These are phyloP conservation scores for Dicycla oo DNA, from an alignment of 2,888 invertebrate genomes.

Conservation along the genomic window DNA sequence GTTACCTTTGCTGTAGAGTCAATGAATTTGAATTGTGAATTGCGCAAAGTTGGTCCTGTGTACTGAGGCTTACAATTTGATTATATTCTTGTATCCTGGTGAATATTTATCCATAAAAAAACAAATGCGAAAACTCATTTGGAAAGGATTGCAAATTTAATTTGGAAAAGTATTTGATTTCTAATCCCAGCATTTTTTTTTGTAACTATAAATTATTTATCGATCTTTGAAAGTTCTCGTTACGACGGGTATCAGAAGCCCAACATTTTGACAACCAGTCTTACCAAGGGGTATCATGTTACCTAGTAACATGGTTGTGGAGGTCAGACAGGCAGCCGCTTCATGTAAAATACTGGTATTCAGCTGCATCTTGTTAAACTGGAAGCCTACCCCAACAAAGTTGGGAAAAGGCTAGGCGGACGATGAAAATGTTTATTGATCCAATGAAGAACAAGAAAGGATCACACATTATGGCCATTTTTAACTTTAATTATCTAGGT, in stretches of 20 bases:
- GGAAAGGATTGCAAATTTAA: not conserved
- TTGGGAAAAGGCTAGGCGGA: not conserved
- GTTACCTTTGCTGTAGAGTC: too few species aligned
- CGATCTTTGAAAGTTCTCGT: not conserved
- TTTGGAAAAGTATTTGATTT: not conserved
- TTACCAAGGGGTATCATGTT: not conserved
- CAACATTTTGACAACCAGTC: not conserved
- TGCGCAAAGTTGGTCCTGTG: not conserved
- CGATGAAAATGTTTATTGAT: conserved; percentile 3
- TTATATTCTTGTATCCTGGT: too few species aligned
- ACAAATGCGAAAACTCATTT: not conserved
- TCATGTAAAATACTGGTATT: not conserved
- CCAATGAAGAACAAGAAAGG: conserved; percentile 10
- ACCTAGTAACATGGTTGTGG: not conserved
- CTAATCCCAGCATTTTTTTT: not conserved
- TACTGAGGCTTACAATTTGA: not conserved
- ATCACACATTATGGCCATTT: too few species aligned
- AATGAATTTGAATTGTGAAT: not conserved
- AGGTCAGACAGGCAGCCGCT: not conserved
- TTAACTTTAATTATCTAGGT: too few species aligned
- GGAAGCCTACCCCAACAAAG: not conserved
- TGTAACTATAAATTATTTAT: not conserved
- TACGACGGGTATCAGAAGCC: not conserved
- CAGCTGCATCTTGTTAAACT: not conserved
- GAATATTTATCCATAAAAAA: not conserved